Evolutionary conservation across 2,888 invertebrate species (phyloP), one percentile per base, ranked within the genome.

Genomic region (Fabriciana adippe): DNA sequence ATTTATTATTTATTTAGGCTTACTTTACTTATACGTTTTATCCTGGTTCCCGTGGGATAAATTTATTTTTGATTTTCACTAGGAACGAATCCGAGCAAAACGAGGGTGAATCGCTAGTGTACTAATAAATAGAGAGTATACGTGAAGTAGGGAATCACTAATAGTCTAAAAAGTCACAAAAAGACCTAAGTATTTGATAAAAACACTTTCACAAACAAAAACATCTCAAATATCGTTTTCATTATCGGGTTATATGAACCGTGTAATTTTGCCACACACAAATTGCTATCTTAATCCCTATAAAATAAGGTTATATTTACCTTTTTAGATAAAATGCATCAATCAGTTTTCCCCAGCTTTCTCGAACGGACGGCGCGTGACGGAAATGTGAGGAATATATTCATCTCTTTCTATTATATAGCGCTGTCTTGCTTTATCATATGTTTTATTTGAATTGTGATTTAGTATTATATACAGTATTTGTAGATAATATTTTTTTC

Each of bases 321-420:
- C 8, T 53, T 61, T 6, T 21, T 35, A 51, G 50, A 6, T 51
- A 70, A 57, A 69, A 66, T 69, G 68, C 41, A 51, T 61, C 6
- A 8, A 21, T 61, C 35, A 61, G 61, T 75, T 75, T 77, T 76
- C 76, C 75, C 73, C 26, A 66, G 74, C 78, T 77, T 77, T 78
- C 78, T 77, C 76, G 70, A 73, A 66, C 70, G 72, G 57, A 15
- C 70, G 68, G 73, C 64, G 76, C 76, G 75, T 76, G 76, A 76
- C 75, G 74, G 65, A 65, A 68, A 59, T 65, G 59, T 35, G 64
- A 61, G 53, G 41, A 16, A 48, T 66, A 61, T 50, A 55, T 21
- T 18, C 55, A 50, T 66, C 61, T 55, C 66, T 16, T 26, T 67
- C 51, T 62, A 14, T 14, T 50, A 31, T 56, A 62, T 62, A 16